phyloP scores from a whole-genome alignment of 2,888 invertebrate species.

The Dryobota labecula region DNA sequence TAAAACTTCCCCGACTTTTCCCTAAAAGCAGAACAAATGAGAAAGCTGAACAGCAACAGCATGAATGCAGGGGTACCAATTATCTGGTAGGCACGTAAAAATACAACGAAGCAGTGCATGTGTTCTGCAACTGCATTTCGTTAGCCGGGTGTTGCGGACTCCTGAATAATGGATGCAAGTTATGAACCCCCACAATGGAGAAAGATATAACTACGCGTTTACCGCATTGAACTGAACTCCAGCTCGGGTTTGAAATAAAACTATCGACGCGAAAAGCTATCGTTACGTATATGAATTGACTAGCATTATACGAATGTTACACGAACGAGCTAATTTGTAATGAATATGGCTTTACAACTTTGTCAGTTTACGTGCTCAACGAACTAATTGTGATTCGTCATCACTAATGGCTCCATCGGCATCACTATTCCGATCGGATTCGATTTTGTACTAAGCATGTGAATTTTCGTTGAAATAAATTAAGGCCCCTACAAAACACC shows the following conservation, averaged over 20 bases:
- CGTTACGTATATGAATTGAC: neutral
- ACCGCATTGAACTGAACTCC: constrained; percentile 23
- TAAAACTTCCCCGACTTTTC: constrained; percentile 14
- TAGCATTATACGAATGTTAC: neutral
- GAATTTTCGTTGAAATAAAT: constrained; percentile 4
- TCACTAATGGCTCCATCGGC: constrained; percentile 10
- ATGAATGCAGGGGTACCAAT: constrained; percentile 45
- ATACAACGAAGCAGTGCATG: constrained; percentile 43
- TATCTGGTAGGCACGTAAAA: constrained; percentile 35
- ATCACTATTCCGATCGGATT: constrained; percentile 2
- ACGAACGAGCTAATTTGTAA: constrained; percentile 5
- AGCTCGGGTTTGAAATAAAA: constrained; percentile 11
- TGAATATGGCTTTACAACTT: constrained; percentile 8
- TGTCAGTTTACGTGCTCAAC: constrained; percentile 10
- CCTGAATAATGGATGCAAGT: constrained; percentile 62
- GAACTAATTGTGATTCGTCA: constrained; percentile 15
- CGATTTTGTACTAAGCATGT: neutral
- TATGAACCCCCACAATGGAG: constrained; percentile 55
- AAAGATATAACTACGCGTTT: constrained; percentile 32
- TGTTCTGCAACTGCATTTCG: constrained; percentile 47
- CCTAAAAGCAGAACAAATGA: constrained; percentile 38
- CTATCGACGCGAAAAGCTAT: neutral
- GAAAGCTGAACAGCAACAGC: constrained; percentile 35
- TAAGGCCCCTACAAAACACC: no score
- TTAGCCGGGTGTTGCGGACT: constrained; percentile 43